Base-by-base conservation (phyloP, 1,140 invertebrate genomes). In the Lineus longissimus region DNA sequence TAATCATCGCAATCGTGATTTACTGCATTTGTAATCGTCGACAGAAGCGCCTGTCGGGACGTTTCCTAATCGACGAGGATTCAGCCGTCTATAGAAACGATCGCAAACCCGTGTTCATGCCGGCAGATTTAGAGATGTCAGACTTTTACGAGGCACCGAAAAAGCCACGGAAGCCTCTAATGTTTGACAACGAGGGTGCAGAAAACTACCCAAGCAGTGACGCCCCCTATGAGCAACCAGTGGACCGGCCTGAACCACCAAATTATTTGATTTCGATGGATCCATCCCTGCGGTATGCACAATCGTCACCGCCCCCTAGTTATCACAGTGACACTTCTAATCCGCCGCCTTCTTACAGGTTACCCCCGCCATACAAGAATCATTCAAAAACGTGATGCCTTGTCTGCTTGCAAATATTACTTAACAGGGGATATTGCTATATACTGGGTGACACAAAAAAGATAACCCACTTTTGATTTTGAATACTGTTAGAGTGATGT, bases 151-250 rank as follows among this genome's bases (percentile, higher is more conserved):
- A 27, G 9, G 47, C 47, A 19, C 47, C 47, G 6, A 23, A n/a
- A 19, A 51, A 51, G n/a, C 47, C 47, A 51, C 47, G 47, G 4
- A 19, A 27, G n/a, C 47, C 47, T 6, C n/a, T 51, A 23, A 51
- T 27, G n/a, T 51, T 51, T 51, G 47, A 51, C n/a, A 51, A 51
- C n/a, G 47, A 51, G n/a, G 47, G n/a, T 23, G n/a, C 25, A 19
- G 47, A 51, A 51, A 36, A 36, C 33, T 36, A 36, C 15, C 33
- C 33, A 7, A n/a, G 9, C n/a, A 27, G 4, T 23, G n/a, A 9
- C 9, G 47, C 47, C 25, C 47, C 47, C 19, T 27, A 51, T 23
- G 25, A 19, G 9, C 47, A 4, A 4, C 47, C 47, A 7, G 6
- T n/a, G 9, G n/a, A 19, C 9, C 47, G 47, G 4, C 47, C 47